A percentile compares a stretch with the other conserved stretches of the same genome.
Conservation (phyloP, 2,113 vertebrate species). For the Passer montanus region DNA sequence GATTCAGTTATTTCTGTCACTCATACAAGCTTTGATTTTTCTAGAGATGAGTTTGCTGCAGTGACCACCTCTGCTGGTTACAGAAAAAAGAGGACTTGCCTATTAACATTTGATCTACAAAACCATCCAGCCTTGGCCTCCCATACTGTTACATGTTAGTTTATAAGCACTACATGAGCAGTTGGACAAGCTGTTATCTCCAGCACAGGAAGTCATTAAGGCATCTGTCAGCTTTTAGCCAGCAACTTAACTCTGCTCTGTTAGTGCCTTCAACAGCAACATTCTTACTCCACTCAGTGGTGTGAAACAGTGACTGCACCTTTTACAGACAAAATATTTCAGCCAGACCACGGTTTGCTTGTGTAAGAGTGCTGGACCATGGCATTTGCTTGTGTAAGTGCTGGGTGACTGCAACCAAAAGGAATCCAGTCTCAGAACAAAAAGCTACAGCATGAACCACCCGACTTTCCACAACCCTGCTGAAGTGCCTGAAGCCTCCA, state of each 20-base stretch:
- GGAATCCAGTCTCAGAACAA: background rate
- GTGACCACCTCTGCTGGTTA: background rate
- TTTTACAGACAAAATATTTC: background rate
- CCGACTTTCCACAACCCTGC: background rate
- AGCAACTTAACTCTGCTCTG: background rate
- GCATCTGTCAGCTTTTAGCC: slow-evolving; percentile 52
- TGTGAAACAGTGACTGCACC: background rate
- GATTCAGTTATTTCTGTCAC: background rate
- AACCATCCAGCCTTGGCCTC: background rate
- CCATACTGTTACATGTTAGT: background rate
- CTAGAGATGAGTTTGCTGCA: background rate
- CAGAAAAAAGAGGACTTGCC: background rate
- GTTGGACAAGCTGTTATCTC: background rate
- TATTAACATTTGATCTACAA: background rate
- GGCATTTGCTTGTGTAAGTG: background rate
- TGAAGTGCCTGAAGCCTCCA: background rate
- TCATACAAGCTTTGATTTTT: slow-evolving; percentile 2
- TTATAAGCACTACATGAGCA: background rate
- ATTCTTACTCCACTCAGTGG: background rate
- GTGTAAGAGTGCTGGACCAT: background rate
- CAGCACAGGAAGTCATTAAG: slow-evolving; percentile 57
- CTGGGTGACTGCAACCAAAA: background rate
- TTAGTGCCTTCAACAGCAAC: background rate
- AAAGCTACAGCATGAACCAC: background rate
- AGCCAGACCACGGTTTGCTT: background rate